Evolutionary conservation across 2,888 invertebrate species (phyloP).

Genomic region (Eupithecia dodoneata): DNA sequence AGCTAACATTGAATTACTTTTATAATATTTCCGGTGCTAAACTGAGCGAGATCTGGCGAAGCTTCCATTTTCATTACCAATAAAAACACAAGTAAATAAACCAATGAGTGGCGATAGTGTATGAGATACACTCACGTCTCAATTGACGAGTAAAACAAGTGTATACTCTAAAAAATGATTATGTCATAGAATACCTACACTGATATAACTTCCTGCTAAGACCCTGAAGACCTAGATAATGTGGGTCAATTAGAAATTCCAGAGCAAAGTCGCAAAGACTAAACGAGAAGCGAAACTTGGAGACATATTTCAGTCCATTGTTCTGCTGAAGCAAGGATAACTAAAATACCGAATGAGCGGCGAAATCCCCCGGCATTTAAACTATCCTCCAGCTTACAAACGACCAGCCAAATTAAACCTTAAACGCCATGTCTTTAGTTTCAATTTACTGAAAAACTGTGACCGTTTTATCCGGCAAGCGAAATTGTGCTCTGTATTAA

Average conservation of each 20-base stretch:
- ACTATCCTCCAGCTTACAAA: constrained; percentile 44
- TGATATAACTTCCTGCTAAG: not conserved
- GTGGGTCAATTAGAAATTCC: constrained; percentile 10
- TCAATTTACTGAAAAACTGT: constrained; percentile 46
- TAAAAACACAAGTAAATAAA: not conserved
- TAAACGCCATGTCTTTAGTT: constrained; percentile 47
- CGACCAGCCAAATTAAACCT: constrained; percentile 52
- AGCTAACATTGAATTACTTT: too few species aligned
- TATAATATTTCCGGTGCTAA: too few species aligned
- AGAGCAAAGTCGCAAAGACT: constrained; percentile 7
- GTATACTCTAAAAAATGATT: not conserved
- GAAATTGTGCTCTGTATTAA: constrained; percentile 18
- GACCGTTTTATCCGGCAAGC: constrained; percentile 12
- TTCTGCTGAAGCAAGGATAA: constrained; percentile 54
- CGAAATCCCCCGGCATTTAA: constrained; percentile 57
- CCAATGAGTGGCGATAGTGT: not conserved
- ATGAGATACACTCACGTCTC: not conserved
- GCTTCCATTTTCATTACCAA: too few species aligned
- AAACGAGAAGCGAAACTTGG: constrained; percentile 13
- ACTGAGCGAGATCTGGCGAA: too few species aligned
- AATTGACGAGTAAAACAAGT: not conserved
- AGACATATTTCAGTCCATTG: constrained; percentile 55
- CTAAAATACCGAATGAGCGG: constrained; percentile 62
- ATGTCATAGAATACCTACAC: not conserved
- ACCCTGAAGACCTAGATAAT: constrained; percentile 14